Evolutionary conservation across 2,888 invertebrate species (phyloP).

Genomic region (Drosophila austrosaltans): DNA sequence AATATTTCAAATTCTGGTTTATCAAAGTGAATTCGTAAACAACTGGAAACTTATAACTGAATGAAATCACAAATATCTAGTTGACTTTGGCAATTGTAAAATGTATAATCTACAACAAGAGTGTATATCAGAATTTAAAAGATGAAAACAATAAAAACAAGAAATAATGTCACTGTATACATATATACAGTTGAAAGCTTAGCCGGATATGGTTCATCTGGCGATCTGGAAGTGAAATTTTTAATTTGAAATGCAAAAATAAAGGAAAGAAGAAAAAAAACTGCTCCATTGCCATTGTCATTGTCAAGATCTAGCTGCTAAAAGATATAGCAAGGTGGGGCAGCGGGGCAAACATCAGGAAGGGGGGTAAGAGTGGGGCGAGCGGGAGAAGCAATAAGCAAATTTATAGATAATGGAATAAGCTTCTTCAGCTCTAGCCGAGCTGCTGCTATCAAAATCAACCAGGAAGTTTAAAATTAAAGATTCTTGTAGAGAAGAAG

Average conservation of each 20-base stretch:
- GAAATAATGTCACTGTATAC: conserved; percentile 24
- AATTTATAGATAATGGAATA: conserved; percentile 48
- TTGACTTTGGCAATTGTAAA: background rate
- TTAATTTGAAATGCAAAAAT: conserved; percentile 60
- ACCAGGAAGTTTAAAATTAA: conserved; percentile 16
- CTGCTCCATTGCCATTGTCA: conserved; percentile 47
- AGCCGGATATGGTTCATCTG: conserved; percentile 76
- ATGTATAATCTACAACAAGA: background rate
- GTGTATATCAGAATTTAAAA: background rate
- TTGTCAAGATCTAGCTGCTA: conserved; percentile 35
- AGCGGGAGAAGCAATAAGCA: conserved; percentile 29
- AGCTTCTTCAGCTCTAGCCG: background rate
- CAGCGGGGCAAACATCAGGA: too few species aligned
- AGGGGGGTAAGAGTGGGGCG: background rate
- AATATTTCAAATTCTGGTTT: conserved; percentile 1
- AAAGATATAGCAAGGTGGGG: background rate
- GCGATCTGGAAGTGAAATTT: conserved; percentile 67
- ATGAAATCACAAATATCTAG: background rate
- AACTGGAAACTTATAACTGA: conserved; percentile 4
- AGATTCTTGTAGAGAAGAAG: background rate
- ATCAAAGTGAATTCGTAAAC: background rate
- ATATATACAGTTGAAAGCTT: conserved; percentile 40
- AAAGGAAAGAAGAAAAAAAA: conserved; percentile 18
- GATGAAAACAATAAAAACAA: conserved; percentile 1
- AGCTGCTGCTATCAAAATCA: background rate